Conservation (phyloP, 2,888 invertebrate genomes). For the Anthrax anthrax region DNA sequence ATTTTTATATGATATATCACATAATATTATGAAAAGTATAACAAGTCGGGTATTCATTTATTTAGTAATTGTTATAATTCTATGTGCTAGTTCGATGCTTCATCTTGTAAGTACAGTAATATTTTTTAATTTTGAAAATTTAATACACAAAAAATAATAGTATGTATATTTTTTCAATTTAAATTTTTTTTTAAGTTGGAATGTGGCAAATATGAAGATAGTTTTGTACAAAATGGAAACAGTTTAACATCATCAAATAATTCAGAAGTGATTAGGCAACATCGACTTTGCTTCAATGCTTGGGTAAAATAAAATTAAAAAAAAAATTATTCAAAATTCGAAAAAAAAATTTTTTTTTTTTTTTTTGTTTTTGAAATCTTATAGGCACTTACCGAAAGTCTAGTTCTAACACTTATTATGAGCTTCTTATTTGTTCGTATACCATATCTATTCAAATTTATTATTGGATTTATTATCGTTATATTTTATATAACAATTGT, state of each 20-base stretch:
- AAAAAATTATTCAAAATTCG: background rate
- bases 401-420: slow-evolving; percentile 43
- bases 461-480: slow-evolving; percentile 50
- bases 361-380: background rate
- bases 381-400: slow-evolving; percentile 39
- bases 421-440: slow-evolving; percentile 75
- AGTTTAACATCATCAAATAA: slow-evolving; percentile 1
- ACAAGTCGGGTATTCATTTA: slow-evolving; percentile 50
- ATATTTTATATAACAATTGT: slow-evolving; percentile 52
- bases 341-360: background rate
- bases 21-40: slow-evolving; percentile 46
- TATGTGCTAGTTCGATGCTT: slow-evolving; percentile 48
- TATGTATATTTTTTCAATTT: background rate
- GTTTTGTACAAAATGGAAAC: slow-evolving; percentile 1
- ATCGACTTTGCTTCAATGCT: slow-evolving; percentile 27
- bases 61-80: slow-evolving; percentile 46
- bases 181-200: slow-evolving; percentile 16
- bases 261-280: slow-evolving; percentile 11
- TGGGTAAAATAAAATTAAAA: slow-evolving; percentile 22
- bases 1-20: slow-evolving; percentile 46
- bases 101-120: slow-evolving; percentile 44
- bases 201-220: slow-evolving; percentile 13
- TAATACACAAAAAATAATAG: background rate
- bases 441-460: slow-evolving; percentile 66
- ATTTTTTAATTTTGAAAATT: too few relatives aligned